phyloP scores from a whole-genome alignment of 2,888 invertebrate species.

The Lamellibrachia satsuma region DNA sequence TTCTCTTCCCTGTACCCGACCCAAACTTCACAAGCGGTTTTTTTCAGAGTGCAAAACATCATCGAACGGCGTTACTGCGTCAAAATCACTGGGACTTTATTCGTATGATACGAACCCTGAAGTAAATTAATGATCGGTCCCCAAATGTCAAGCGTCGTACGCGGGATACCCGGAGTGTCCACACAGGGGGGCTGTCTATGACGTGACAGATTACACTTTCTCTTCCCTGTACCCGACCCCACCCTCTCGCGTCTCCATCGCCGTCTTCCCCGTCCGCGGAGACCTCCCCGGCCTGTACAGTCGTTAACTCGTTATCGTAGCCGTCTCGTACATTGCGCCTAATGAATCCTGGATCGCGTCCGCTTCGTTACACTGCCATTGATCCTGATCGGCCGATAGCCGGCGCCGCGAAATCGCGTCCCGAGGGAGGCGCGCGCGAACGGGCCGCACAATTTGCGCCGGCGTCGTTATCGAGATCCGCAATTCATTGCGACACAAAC shows the following conservation, averaged over 20 bases:
- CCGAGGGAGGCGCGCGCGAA: neutral
- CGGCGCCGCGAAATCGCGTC: neutral
- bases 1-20: no score
- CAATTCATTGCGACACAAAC: neutral
- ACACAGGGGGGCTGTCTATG: no score
- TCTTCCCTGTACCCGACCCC: neutral
- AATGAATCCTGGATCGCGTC: neutral
- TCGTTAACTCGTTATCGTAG: conserved; percentile 12
- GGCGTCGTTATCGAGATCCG: neutral
- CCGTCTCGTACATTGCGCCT: neutral
- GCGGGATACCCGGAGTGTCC: no score
- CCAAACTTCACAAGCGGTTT: no score
- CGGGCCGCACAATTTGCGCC: neutral
- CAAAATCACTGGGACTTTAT: no score
- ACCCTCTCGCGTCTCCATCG: neutral
- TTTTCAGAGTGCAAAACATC: no score
- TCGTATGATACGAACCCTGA: no score
- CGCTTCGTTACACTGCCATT: conserved; percentile 13
- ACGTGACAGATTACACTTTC: no score
- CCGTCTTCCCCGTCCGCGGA: neutral
- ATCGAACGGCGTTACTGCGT: no score
- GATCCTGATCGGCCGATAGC: neutral
- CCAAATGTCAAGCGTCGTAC: no score
- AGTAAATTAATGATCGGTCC: no score
- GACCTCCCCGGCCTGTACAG: neutral